Conservation (phyloP, 2,797 vertebrate genomes). For the Furcifer pardalis region DNA sequence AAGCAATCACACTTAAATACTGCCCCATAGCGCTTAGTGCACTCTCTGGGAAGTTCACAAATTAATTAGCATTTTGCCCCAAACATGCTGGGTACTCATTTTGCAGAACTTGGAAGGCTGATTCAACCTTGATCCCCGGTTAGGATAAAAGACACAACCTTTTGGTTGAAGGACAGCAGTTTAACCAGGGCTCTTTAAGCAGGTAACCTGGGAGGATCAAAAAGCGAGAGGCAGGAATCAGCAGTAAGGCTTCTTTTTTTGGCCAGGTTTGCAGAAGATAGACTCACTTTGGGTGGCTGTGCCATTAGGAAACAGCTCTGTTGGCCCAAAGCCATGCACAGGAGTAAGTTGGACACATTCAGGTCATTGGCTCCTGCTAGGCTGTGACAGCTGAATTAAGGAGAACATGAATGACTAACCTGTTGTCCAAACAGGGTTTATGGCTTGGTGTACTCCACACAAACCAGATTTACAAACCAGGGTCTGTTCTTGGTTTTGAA, state of each 20-base stretch:
- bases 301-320: background rate
- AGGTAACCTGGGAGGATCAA: too few relatives aligned
- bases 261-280: background rate
- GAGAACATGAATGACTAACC: too few relatives aligned
- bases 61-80: too few relatives aligned
- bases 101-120: too few relatives aligned
- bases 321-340: background rate
- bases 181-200: too few relatives aligned
- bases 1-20: too few relatives aligned
- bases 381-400: background rate
- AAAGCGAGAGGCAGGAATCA: background rate
- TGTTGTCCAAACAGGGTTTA: background rate
- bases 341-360: background rate
- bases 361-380: background rate
- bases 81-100: too few relatives aligned
- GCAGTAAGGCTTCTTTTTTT: background rate
- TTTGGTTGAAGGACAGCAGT: too few relatives aligned
- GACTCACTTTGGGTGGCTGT: background rate
- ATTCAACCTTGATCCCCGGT: too few relatives aligned
- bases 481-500: background rate
- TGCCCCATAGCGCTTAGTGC: too few relatives aligned
- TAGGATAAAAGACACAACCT: too few relatives aligned
- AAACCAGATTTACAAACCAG: background rate
- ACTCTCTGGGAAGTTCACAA: too few relatives aligned
- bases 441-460: background rate